phyloP scores from a whole-genome alignment of 2,113 vertebrate genomes.

The Psilopsiagon aymara region DNA sequence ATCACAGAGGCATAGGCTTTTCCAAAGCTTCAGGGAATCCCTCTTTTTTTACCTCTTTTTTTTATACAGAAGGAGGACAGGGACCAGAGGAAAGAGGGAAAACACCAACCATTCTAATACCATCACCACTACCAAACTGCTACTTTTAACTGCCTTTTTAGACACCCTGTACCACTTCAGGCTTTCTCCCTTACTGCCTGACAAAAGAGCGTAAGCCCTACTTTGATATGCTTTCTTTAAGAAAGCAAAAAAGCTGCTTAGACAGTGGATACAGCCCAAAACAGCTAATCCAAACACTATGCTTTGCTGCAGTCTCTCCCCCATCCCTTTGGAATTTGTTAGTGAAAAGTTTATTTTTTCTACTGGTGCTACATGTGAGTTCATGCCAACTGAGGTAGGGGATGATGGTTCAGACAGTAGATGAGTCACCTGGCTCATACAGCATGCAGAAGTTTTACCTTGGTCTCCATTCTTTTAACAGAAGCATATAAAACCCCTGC shows the following conservation, averaged over 20 bases:
- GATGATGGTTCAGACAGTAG: not conserved
- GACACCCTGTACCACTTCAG: not conserved
- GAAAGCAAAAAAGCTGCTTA: not conserved
- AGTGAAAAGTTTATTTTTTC: not conserved
- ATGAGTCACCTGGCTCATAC: not conserved
- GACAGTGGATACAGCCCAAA: not conserved
- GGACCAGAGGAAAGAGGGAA: not conserved
- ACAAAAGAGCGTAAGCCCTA: not conserved
- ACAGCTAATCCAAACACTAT: not conserved
- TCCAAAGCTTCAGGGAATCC: not conserved
- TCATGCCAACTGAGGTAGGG: not conserved
- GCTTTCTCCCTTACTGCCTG: not conserved
- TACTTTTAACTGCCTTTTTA: not conserved
- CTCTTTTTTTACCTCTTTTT: no score
- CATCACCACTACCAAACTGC: not conserved
- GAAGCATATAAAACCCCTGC: not conserved
- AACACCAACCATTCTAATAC: not conserved
- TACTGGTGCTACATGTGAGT: not conserved
- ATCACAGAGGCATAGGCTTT: not conserved
- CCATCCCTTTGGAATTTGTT: not conserved
- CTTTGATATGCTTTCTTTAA: not conserved
- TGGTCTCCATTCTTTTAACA: not conserved
- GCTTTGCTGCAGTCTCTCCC: not conserved
- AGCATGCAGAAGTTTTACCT: not conserved
- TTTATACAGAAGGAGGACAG: not conserved